A percentile compares a stretch with the other conserved stretches of the same genome.
These are phyloP conservation scores for Oxycera nigricornis DNA, from an alignment of 2,888 invertebrate genomes.

Conservation along the genomic window DNA sequence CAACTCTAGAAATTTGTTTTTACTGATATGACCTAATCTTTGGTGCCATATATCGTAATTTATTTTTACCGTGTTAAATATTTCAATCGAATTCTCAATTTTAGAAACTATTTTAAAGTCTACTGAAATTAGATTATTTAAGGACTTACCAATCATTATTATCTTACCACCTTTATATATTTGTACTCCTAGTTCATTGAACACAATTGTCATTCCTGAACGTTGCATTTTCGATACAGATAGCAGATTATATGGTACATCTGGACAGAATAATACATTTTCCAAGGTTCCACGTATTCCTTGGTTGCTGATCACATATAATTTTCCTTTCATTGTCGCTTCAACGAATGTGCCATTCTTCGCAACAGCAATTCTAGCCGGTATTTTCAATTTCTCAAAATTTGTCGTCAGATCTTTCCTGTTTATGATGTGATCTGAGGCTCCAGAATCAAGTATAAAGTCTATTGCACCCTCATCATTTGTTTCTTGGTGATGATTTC, in stretches of 20 bases:
- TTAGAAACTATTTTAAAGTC: neutral
- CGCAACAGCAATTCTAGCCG: constrained; percentile 54
- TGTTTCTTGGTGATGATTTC: neutral
- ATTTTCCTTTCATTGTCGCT: constrained; percentile 52
- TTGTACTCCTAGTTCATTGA: constrained; percentile 50
- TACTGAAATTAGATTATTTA: neutral
- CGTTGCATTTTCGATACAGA: constrained; percentile 51
- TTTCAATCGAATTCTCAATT: constrained; percentile 38
- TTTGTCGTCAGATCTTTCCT: constrained; percentile 43
- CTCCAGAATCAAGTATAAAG: constrained; percentile 33
- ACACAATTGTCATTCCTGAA: constrained; percentile 52
- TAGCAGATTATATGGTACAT: constrained; percentile 53
- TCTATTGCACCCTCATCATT: neutral
- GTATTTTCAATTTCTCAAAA: constrained; percentile 45
- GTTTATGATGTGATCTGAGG: constrained; percentile 49
- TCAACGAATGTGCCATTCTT: constrained; percentile 50
- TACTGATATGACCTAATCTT: constrained; percentile 26
- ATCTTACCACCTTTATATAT: constrained; percentile 9
- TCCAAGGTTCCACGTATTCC: constrained; percentile 47
- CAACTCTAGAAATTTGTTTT: constrained; percentile 19
- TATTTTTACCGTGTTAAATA: constrained; percentile 50
- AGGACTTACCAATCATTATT: neutral
- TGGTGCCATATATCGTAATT: constrained; percentile 48
- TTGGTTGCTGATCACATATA: constrained; percentile 51
- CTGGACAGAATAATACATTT: constrained; percentile 51